Base-by-base conservation (phyloP, 2,113 vertebrate genomes). In the Brienomyrus brachyistius region DNA sequence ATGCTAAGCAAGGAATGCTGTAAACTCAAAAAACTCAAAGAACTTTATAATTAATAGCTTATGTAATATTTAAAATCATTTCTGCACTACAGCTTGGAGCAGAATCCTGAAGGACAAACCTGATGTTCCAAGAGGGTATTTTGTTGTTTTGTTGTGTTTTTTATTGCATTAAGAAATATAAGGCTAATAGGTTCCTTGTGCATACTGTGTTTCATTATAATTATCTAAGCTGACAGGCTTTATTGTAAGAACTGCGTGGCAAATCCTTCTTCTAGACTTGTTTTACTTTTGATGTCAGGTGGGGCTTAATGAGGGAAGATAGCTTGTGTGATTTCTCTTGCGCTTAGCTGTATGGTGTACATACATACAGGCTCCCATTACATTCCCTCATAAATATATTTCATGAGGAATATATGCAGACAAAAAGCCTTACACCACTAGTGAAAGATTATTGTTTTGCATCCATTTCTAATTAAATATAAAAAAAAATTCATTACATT, bases 31-130 rank as follows among this genome's bases (percentile, higher is more conserved):
- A 92, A 93, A 92, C 89, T 91, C 77, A 89, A 91, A 90, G 17
- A 2, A 27, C 89, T 95, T 92, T 93, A 95, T 96, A 95, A 96
- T 96, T 95, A 91, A 95, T 93, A 93, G 92, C 92, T 92, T 94
- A 94, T 93, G 95, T 94, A 95, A 93, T 95, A 96, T 95, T 96
- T 95, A 94, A 93, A 96, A 95, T 96, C 93, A 96, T 96, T 96
- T 96, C 94, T 94, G 92, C 89, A 92, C 93, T 94, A 94, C 95
- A 94, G 94, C 95, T 95, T 93, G 93, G 92, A 94, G 95, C 91
- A 59, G 93, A 92, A 89, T 92, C 94, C 93, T 94, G 40, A 91
- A 95, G 59, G 91, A 95, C 88, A 80, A 87, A 91, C 94, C 92
- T 95, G 93, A 91, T 92, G 94, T 94, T 94, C 91, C 91, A 94